These are phyloP conservation scores for Melierax canorus DNA, from an alignment of 2,113 vertebrate genomes.

Conservation along the genomic window DNA sequence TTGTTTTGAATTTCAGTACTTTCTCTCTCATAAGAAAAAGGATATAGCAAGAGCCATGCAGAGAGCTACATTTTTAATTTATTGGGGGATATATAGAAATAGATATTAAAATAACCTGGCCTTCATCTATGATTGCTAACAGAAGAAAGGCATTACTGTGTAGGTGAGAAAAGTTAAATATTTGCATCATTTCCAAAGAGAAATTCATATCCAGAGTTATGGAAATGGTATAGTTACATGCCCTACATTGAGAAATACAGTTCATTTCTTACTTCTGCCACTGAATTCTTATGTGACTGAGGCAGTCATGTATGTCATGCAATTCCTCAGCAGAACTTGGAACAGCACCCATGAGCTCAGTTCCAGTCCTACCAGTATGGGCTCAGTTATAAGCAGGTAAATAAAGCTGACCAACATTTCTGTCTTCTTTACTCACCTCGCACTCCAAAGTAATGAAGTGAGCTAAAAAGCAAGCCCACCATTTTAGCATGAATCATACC, in stretches of 20 bases:
- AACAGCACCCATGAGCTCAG: background rate
- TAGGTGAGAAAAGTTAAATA: background rate
- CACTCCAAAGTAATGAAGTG: background rate
- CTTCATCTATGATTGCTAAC: background rate
- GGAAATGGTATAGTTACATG: background rate
- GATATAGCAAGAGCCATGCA: background rate
- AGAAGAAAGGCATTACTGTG: background rate
- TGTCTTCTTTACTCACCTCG: background rate
- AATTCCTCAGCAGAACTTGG: background rate
- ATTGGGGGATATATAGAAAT: background rate
- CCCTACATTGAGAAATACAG: background rate
- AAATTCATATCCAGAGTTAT: background rate
- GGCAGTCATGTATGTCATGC: rapidly evolving
- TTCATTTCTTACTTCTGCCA: background rate
- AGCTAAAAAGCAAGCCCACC: background rate
- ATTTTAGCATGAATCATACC: background rate
- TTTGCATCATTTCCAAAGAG: background rate
- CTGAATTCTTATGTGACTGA: background rate
- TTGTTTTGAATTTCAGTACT: background rate
- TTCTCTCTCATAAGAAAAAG: background rate
- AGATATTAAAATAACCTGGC: background rate
- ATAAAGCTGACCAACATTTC: background rate
- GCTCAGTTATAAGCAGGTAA: background rate
- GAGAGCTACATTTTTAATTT: background rate
- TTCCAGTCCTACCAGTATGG: background rate